These are phyloP conservation scores for Halictus rubicundus DNA, from an alignment of 1,140 invertebrate species.

Conservation along the genomic window DNA sequence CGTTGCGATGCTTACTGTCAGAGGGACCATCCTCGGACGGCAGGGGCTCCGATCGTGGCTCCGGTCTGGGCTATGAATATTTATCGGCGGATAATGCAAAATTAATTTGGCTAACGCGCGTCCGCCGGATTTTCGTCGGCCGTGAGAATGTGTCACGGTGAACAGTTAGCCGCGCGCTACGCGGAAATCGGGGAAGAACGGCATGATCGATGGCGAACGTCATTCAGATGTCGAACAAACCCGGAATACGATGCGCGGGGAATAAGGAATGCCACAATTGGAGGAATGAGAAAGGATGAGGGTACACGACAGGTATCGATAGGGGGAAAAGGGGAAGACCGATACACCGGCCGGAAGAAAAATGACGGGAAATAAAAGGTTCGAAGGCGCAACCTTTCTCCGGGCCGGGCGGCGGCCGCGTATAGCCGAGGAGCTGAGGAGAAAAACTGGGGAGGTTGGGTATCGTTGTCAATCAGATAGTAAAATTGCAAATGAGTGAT, in stretches of 20 bases:
- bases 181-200: constrained; percentile 4
- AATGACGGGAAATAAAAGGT: not conserved
- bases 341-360: constrained; percentile 1
- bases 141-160: constrained; percentile 33
- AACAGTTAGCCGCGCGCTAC: constrained; percentile 33
- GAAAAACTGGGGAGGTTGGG: not conserved
- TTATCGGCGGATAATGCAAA: not conserved
- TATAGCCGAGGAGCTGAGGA: too few species aligned
- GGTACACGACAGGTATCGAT: not conserved
- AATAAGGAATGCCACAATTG: constrained; percentile 24
- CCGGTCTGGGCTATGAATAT: not conserved
- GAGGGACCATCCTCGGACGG: too few species aligned
- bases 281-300: constrained; percentile 20
- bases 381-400: not conserved
- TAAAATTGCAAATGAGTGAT: not conserved
- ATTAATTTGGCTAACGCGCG: not conserved
- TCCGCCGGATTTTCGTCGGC: not conserved
- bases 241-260: constrained; percentile 20
- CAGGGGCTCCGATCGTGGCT: too few species aligned
- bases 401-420: not conserved
- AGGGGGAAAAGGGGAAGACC: not conserved
- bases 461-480: not conserved
- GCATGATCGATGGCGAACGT: constrained; percentile 33
- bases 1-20: too few species aligned
- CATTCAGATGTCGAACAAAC: constrained; percentile 34